Base-by-base conservation (phyloP, 2,888 invertebrate genomes). In the Diaperis boleti region DNA sequence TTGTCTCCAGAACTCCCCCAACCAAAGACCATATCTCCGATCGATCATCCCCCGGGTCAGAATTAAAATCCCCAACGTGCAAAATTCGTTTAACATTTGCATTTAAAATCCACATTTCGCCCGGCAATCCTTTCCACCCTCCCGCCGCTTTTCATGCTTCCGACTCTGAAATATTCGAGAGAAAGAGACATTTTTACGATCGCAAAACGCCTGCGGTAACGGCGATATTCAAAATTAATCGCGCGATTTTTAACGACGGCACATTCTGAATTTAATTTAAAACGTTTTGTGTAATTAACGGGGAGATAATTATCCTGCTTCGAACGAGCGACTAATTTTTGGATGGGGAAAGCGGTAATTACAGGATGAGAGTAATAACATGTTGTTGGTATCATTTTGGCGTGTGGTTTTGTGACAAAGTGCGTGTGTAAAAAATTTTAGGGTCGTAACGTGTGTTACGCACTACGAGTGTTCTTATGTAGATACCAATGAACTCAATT, bases 41-140 rank as follows among this genome's bases (percentile, higher is more conserved):
- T 55, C 56, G 56, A 45, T n/a, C n/a, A n/a, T 56, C 45, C 45
- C 20, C 52, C 18, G 42, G 33, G 42, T 42, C 33, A 18, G 56
- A 56, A 56, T 56, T 56, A 56, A 56, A 44, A 56, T 35, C 56
- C 20, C 56, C 20, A 55, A 55, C 44, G 55, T 55, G 55, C 55
- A 18, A 55, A 55, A 42, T 44, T 55, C 55, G 44, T 44, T 44
- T 44, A 41, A 31, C 10, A 55, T 55, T 55, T 55, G 55, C 55
- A 55, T 55, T 55, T 55, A 44, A 44, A 55, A 55, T 37, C 45
- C 56, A 56, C 56, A 44, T 45, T 45, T 55, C 20, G 55, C 18
- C 5, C 15, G 47, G 47, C 47, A 29, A n/a, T 7, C 26, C 14
- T 17, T 31, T 10, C 11, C n/a, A 11, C 33, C 8, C 29, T 10